These are phyloP conservation scores for Neomorphus geoffroyi DNA, from an alignment of 2,797 vertebrate genomes.

Conservation along the genomic window DNA sequence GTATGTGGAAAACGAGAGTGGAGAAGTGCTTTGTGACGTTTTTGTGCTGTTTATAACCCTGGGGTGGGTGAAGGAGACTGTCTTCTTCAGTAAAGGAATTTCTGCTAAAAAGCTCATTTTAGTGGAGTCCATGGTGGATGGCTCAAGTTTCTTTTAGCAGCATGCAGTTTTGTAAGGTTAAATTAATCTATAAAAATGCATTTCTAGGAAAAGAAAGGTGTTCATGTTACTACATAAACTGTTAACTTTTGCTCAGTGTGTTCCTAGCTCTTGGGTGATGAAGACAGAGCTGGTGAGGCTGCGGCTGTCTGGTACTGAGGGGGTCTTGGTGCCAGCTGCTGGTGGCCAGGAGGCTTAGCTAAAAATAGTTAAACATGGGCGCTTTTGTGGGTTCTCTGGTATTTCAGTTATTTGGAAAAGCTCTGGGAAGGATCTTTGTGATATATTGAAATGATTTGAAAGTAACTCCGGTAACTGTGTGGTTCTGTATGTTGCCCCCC, in stretches of 20 bases:
- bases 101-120: not conserved
- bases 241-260: not conserved
- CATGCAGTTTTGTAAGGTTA: not conserved
- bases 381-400: conserved; percentile 30
- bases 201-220: not conserved
- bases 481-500: not conserved
- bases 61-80: not conserved
- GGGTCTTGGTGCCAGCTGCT: not conserved
- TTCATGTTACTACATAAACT: not conserved
- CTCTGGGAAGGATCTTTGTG: not conserved
- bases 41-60: not conserved
- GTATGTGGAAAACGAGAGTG: conserved; percentile 45
- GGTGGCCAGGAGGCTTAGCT: not conserved
- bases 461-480: not conserved
- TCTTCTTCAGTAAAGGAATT: not conserved
- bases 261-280: not conserved
- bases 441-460: not conserved
- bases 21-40: not conserved
- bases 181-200: not conserved
- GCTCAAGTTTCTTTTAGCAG: not conserved
- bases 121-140: not conserved
- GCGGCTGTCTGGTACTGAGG: not conserved
- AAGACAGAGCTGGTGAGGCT: not conserved
- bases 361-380: conserved; percentile 1
- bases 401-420: conserved; percentile 30